Evolutionary conservation across 2,113 vertebrate species (phyloP).

Genomic region (Ciconia boyciana): DNA sequence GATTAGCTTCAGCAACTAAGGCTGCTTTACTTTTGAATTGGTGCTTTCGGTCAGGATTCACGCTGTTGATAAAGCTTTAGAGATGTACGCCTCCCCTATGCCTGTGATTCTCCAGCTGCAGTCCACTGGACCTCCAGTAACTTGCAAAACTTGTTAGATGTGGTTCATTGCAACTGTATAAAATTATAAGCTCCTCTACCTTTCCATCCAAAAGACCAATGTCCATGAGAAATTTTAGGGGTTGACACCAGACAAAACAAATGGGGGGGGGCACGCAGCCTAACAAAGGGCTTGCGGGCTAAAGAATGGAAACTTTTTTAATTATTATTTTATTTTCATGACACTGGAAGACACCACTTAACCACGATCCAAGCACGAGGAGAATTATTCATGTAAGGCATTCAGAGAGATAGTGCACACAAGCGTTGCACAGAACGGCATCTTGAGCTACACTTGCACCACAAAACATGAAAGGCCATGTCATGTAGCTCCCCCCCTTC

Average conservation of each 20-base stretch:
- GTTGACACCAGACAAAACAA: neutral
- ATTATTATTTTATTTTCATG: neutral
- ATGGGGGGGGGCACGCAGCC: rapidly evolving
- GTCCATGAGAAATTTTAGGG: neutral
- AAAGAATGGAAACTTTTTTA: neutral
- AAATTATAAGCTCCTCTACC: neutral
- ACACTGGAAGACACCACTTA: neutral
- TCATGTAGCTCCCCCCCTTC: neutral
- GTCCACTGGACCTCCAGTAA: neutral
- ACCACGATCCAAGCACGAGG: neutral
- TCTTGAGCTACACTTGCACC: neutral
- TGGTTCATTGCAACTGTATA: rapidly evolving
- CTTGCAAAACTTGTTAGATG: neutral
- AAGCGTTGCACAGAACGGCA: neutral
- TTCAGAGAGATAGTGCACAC: neutral
- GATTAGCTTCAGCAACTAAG: neutral
- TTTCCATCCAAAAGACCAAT: neutral
- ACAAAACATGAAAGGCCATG: neutral
- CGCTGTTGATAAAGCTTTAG: neutral
- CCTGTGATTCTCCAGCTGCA: neutral
- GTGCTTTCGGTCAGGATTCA: neutral
- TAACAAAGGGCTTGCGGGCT: neutral
- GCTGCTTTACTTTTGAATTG: neutral
- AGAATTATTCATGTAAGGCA: neutral
- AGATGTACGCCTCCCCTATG: neutral